phyloP scores from a whole-genome alignment of 2,888 invertebrate species.

The Brachycybe producta region DNA sequence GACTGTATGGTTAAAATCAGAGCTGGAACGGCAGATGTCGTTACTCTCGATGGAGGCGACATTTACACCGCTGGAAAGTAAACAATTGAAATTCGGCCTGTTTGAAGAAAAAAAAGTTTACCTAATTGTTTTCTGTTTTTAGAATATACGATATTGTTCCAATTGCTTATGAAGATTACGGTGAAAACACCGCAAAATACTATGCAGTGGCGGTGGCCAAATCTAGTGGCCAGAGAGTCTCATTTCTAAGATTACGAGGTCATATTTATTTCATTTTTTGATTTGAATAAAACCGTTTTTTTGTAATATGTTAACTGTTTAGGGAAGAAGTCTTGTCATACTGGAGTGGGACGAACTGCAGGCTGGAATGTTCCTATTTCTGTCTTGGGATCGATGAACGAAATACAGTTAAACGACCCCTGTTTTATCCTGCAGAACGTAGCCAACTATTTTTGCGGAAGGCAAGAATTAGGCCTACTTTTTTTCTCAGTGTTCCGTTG shows the following conservation, averaged over 20 bases:
- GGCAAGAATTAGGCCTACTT: not conserved
- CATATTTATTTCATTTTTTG: slow-evolving; percentile 42
- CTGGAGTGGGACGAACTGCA: slow-evolving; percentile 54
- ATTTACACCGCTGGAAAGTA: slow-evolving; percentile 55
- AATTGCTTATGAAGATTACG: slow-evolving; percentile 52
- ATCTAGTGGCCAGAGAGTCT: slow-evolving; percentile 31
- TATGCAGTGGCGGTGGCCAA: slow-evolving; percentile 41
- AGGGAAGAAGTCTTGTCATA: slow-evolving; percentile 66
- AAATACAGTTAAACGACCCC: not conserved
- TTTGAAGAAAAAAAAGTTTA: too few species aligned
- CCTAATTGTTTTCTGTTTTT: not conserved
- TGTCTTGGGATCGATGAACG: slow-evolving; percentile 4
- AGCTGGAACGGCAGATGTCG: slow-evolving; percentile 52
- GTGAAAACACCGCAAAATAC: slow-evolving; percentile 44
- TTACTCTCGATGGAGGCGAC: slow-evolving; percentile 56
- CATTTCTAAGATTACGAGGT: slow-evolving; percentile 33
- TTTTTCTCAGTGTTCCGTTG: too few species aligned
- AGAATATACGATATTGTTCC: slow-evolving; percentile 46
- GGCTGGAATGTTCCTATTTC: slow-evolving; percentile 38
- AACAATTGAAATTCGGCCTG: too few species aligned
- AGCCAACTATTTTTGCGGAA: slow-evolving; percentile 13
- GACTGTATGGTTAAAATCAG: slow-evolving; percentile 56
- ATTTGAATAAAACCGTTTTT: not conserved
- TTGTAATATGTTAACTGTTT: not conserved
- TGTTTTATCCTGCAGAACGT: slow-evolving; percentile 12